Conservation (phyloP, 2,888 invertebrate species). For the Chloroclystis v-ata region DNA sequence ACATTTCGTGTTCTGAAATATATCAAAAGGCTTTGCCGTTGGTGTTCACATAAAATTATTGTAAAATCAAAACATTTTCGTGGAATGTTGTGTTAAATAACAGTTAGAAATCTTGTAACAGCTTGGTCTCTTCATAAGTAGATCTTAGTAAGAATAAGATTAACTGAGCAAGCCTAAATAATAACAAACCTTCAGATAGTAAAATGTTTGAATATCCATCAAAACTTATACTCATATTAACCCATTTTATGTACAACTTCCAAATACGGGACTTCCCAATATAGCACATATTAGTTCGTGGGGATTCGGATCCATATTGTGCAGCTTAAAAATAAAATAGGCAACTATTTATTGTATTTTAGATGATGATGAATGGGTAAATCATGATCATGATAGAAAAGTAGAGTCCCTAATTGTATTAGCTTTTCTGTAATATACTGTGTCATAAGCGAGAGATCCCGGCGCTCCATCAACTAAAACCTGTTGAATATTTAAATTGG, state of each 20-base stretch:
- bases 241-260: no score
- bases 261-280: no score
- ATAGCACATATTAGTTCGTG: no score
- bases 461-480: conserved; percentile 49
- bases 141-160: background rate
- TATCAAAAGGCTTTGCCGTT: conserved; percentile 13
- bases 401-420: background rate
- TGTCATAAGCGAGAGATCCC: conserved; percentile 44
- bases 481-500: conserved; percentile 68
- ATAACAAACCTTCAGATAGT: no score
- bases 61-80: conserved; percentile 24
- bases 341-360: no score
- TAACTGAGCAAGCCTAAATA: background rate
- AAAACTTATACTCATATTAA: no score
- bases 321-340: no score
- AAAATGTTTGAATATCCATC: no score
- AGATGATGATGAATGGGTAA: no score
- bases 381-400: no score
- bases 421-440: conserved; percentile 15
- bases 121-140: background rate
- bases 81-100: conserved; percentile 16
- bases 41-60: conserved; percentile 18
- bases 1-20: conserved; percentile 14
- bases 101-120: background rate
- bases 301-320: no score